Base-by-base conservation (phyloP, 2,888 invertebrate genomes). In the Sinotaia quadrata region DNA sequence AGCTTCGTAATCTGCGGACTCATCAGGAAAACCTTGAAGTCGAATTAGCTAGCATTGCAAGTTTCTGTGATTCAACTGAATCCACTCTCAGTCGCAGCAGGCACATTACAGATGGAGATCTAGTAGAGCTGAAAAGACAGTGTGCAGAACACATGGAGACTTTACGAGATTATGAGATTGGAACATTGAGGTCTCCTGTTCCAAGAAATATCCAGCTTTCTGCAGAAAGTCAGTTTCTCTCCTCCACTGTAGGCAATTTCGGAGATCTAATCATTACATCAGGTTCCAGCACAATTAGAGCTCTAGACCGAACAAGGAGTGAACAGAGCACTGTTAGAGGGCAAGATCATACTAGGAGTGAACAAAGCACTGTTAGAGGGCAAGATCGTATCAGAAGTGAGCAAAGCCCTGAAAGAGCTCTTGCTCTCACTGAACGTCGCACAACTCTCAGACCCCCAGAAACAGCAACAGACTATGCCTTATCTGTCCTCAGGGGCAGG, bases 1-100 rank as follows among this genome's bases (percentile, higher is more conserved):
- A 98, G 90, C 91, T 95, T 83, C 92, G 95, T 36, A 78, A 94
- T 83, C 90, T 97, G 73, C 93, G 93, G 68, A 92, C 94, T 77
- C 91, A 97, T 62, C 96, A 96, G 89, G 96, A 96, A 88, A 97
- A 96, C 89, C 90, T 98, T 81, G 97, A 97, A 88, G 92, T 94
- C 44, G 98, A 99, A 90, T 94, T 97, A 86, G 92, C 93, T 78
- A 98, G 98, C 89, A 96, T 98, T 84, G 92, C 94, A 85, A 96
- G 97, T 87, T 98, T 98, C 89, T 97, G 97, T 90, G 97, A 98
- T 88, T 83, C 85, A 4, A 81, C 84, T 0, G 83, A 82, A 56
- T 75, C 80, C 7, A 67, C 74, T 4, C 70, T 84, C 1, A 71
- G 75, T 12, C 72, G 80, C 29, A 75, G 76, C 58, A 61, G 73